Base-by-base conservation (phyloP, 2,113 vertebrate genomes). In the Petromus typicus region DNA sequence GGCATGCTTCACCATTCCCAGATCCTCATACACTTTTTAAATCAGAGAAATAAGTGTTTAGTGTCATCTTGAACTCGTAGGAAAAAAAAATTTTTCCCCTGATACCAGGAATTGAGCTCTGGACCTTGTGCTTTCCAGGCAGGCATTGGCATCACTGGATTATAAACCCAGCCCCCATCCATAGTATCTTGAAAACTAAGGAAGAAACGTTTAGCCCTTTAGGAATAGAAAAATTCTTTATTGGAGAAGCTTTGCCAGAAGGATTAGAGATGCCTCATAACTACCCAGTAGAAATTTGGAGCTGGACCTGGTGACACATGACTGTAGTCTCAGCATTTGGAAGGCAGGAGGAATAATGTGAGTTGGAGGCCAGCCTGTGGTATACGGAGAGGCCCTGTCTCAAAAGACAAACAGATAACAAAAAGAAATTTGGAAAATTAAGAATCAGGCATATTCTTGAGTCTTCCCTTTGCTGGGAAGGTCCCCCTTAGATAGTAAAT, bases 181-280 rank as follows among this genome's bases (percentile, higher is more conserved):
- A 10, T 7, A 64, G 18, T 37, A 30, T 54, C 66, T 86, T 85
- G 40, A 93, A 48, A 32, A 12, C 63, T 66, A 61, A 86, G 45
- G 79, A 91, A 89, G 25, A 11, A 64, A 59, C 61, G 18, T 86
- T 48, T 7, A 84, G 22, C 75, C 30, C 37, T 84, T 20, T 51
- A 34, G 43, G 57, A 82, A 86, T 0, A 67, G 17, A 34, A 25
- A 86, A 66, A 17, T n/a, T 78, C 48, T 59, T 78, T 86, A 30
- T 95, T 80, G 80, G 84, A 56, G 83, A 83, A 86, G 13, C 56
- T 56, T 93, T 79, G n/a, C 32, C 51, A 69, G 85, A 79, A 85
- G 69, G 2, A 80, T 85, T 91, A 13, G 61, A 67, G n/a, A 85
- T 73, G 51, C 30, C 43, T 88, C 11, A 4, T 84, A 37, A 92